phyloP scores from a whole-genome alignment of 2,113 vertebrate genomes.

The Corynorhinus townsendii region DNA sequence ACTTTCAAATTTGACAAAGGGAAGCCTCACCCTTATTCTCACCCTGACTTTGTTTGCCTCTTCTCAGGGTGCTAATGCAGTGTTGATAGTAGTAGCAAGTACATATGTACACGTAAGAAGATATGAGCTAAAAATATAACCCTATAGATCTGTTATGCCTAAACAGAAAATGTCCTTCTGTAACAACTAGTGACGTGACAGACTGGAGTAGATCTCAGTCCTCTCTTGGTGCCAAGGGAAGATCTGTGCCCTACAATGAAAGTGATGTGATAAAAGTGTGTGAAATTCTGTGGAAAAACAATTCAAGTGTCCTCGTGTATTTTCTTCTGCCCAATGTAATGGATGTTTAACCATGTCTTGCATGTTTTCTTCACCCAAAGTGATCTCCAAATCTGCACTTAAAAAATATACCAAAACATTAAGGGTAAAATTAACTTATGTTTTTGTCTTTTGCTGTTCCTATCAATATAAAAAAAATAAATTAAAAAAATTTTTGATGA shows the following conservation, averaged over 20 bases:
- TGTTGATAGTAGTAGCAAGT: background rate
- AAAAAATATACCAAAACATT: background rate
- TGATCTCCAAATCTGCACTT: background rate
- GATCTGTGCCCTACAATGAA: background rate
- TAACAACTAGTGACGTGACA: background rate
- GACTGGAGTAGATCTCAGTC: background rate
- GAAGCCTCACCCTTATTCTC: background rate
- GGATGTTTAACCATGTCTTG: background rate
- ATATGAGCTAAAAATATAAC: background rate
- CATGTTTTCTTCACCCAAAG: background rate
- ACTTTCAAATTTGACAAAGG: background rate
- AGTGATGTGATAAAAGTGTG: background rate
- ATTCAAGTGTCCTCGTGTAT: background rate
- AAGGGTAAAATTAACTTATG: background rate
- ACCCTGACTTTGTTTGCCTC: background rate
- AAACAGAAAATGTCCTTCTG: constrained; percentile 2
- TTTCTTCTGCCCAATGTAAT: background rate
- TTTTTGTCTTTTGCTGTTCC: background rate
- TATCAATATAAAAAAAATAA: background rate
- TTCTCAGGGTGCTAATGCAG: background rate
- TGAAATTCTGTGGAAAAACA: constrained; percentile 26
- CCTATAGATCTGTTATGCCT: background rate
- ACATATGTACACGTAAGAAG: background rate
- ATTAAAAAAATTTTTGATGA: background rate
- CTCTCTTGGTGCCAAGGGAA: constrained; percentile 19